Evolutionary conservation across 1,140 invertebrate genomes (phyloP).

Genomic region (Vanessa tameamea): DNA sequence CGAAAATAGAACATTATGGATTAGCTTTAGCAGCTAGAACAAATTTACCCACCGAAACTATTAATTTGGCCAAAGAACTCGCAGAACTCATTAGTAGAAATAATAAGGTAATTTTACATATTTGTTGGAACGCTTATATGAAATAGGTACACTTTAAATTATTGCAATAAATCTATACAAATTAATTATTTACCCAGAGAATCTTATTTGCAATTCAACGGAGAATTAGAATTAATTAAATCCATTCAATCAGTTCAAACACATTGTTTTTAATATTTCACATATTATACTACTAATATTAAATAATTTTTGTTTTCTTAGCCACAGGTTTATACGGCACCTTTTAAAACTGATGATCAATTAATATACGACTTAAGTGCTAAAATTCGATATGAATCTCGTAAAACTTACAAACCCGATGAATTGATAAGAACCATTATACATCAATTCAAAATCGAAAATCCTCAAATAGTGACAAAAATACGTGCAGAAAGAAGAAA

Average conservation of each 20-base stretch:
- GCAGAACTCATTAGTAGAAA: slow-evolving; percentile 60
- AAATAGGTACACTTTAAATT: no score
- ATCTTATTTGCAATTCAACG: no score
- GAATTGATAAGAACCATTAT: slow-evolving; percentile 48
- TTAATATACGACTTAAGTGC: slow-evolving; percentile 64
- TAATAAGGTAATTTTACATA: slow-evolving; percentile 52
- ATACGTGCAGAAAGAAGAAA: slow-evolving; percentile 41
- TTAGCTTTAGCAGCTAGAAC: slow-evolving; percentile 71
- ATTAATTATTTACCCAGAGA: no score
- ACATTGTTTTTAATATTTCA: no score
- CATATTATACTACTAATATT: no score
- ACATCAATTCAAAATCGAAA: slow-evolving; percentile 57
- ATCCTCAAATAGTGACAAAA: slow-evolving; percentile 55
- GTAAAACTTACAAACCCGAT: slow-evolving; percentile 49
- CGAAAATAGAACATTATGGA: slow-evolving; percentile 70
- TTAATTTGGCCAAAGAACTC: slow-evolving; percentile 71
- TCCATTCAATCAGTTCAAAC: no score
- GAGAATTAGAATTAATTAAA: no score
- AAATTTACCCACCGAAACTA: slow-evolving; percentile 67
- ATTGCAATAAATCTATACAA: no score
- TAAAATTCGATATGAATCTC: slow-evolving; percentile 56
- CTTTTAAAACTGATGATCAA: slow-evolving; percentile 49
- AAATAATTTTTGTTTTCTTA: slow-evolving; percentile 42
- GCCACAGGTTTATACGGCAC: slow-evolving; percentile 49
- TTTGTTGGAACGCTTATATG: no score